Conservation (phyloP, 2,888 invertebrate species). For the Lottia gigantea region DNA sequence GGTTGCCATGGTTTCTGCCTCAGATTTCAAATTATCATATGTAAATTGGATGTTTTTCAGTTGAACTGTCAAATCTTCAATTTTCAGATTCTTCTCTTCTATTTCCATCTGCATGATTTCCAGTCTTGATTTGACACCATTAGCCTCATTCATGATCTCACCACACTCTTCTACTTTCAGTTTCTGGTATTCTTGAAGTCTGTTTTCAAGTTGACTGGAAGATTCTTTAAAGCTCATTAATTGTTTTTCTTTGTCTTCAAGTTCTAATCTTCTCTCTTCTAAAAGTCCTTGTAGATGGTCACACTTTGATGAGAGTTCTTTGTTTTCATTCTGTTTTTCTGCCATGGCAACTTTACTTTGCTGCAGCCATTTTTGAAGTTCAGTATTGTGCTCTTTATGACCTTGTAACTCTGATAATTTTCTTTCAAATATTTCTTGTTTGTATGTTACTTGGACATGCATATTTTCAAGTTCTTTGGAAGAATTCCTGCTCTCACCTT, state of each 20-base stretch:
- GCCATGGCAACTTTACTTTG: slow-evolving; percentile 14
- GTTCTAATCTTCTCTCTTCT: slow-evolving; percentile 22
- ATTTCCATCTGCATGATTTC: slow-evolving; percentile 27
- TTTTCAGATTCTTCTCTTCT: slow-evolving; percentile 28
- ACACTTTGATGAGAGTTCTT: slow-evolving; percentile 20
- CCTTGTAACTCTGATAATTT: slow-evolving; percentile 27
- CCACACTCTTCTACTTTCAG: slow-evolving; percentile 18
- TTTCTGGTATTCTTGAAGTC: slow-evolving; percentile 9
- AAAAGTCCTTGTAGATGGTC: slow-evolving; percentile 22
- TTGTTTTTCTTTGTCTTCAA: slow-evolving; percentile 16
- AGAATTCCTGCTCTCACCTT: slow-evolving; percentile 5
- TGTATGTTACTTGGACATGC: slow-evolving; percentile 29
- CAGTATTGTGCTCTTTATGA: slow-evolving; percentile 20
- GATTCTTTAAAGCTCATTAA: slow-evolving; percentile 15
- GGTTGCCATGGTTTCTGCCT: slow-evolving; percentile 25
- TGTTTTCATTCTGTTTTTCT: slow-evolving; percentile 15
- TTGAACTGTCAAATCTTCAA: slow-evolving; percentile 27
- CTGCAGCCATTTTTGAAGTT: slow-evolving; percentile 25
- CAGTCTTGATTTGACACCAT: slow-evolving; percentile 23
- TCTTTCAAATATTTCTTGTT: slow-evolving; percentile 28
- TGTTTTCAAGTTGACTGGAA: background rate
- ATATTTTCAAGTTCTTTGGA: slow-evolving; percentile 27
- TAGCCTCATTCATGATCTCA: slow-evolving; percentile 17
- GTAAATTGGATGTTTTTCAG: background rate
- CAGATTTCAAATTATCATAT: slow-evolving; percentile 4